Evolutionary conservation across 1,140 invertebrate genomes (phyloP), one percentile per base, ranked within the genome.

Genomic region (Teleogryllus occipitalis): DNA sequence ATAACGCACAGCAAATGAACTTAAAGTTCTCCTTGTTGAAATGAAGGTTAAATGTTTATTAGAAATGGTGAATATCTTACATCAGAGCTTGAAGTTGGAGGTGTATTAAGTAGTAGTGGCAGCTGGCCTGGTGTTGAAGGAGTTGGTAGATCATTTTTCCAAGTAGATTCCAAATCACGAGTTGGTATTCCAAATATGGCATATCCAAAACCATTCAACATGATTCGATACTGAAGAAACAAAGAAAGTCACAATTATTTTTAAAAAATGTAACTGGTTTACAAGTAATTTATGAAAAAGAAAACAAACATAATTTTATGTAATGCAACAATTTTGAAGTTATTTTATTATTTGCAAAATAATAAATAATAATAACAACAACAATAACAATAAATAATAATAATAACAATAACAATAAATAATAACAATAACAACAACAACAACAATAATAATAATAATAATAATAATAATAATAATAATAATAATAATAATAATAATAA

Each of bases 171-270:
- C 76, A 93, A 85, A 84, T 93, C 92, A 73, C 91, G 87, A 0
- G 92, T 89, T 8, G 92, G 92, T 10, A 93, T 91, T 3, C 92
- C 92, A 84, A 93, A 93, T 14, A 94, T 82, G 8, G 90, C 90
- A 84, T 94, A 94, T 7, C 92, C 92, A 83, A 93, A 92, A 22
- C 92, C 92, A 84, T 94, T 93, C 80, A 93, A 86, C 83, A 94
- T 89, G 79, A 94, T 92, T 80, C 93, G 91, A 82, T 94, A 94
- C 92, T 94, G 85, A 75, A 90, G 87, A 75, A 78, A 22, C 46
- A 47, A 18, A 77, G 7, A 76, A 3, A 7, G 5, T 39, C 18
- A 65, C 54, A 65, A 18, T 65, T 3, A 65, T 14, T n/a, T 65
- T 65, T 14, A 65, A 65, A 65, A 65, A 39, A 39, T 5, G 5